phyloP scores from a whole-genome alignment of 2,113 vertebrate genomes.

The Macquaria ambigua region DNA sequence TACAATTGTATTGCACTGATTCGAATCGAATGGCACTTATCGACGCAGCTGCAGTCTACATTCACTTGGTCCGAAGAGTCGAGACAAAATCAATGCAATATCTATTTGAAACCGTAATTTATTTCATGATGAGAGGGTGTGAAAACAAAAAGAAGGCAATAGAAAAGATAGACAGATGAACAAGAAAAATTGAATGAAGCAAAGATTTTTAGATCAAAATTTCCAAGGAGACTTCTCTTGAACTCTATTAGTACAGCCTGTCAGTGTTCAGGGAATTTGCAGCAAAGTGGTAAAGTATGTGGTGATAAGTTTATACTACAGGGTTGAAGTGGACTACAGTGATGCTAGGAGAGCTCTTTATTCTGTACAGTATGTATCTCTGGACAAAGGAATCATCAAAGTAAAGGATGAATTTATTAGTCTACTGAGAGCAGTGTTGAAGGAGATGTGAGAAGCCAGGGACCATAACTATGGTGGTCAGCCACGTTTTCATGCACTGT shows the following conservation, averaged over 20 bases:
- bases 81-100: background rate
- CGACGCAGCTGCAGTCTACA: background rate
- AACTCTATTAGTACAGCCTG: background rate
- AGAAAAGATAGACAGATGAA: background rate
- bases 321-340: background rate
- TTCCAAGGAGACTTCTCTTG: background rate
- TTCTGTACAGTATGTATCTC: background rate
- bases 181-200: background rate
- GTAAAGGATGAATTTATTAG: conserved; percentile 15
- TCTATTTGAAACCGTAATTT: background rate
- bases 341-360: background rate
- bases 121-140: background rate
- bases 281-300: background rate
- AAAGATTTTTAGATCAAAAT: background rate
- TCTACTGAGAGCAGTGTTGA: background rate
- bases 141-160: background rate
- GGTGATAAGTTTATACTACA: background rate
- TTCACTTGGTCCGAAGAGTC: background rate
- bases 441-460: background rate
- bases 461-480: conserved; percentile 9
- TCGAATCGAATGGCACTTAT: background rate
- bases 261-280: background rate
- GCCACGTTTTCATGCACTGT: conserved; percentile 65
- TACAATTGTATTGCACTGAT: background rate
- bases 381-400: background rate